Evolutionary conservation across 2,113 vertebrate species (phyloP), one percentile per base, ranked within the genome.

Genomic region (Tringa solitaria): DNA sequence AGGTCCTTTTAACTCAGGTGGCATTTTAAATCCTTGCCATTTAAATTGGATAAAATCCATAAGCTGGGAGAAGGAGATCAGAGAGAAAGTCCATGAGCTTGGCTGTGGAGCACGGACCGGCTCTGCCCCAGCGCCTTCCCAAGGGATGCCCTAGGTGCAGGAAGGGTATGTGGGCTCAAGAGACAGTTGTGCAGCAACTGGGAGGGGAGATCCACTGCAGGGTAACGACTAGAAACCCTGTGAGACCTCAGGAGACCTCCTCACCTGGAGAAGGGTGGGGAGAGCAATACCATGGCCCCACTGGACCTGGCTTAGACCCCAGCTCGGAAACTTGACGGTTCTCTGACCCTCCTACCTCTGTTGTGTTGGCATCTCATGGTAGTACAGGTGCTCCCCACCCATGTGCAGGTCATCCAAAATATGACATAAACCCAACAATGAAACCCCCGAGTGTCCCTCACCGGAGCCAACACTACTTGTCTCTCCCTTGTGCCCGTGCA

Each of bases 31-130:
- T 97, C 97, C 97, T 95, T 37, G 80, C 91, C 84, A 67, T 97
- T 98, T 98, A 97, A 98, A 98, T 97, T 95, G 97, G 97, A 97
- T 98, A 95, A 97, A 97, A 95, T 35, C 68, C 90, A 33, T 87
- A 81, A 97, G 95, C 90, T 28, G 10, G 50, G 79, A 95, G 92
- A 96, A 96, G 95, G 81, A 85, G 65, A 8, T 43, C 22, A 3
- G 2, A 35, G 73, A 46, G 60, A 46, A 61, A 43, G 53, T 45
- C 56, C 0, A 5, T 0, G 7, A 72, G 68, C 50, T 81, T 1
- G 3, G 68, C 63, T 26, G 30, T 0, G 1, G 26, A 41, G 30
- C 0, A 0, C 7, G 32, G 54, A 37, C 8, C 8, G 5, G 20
- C 51, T 60, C n/a, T 67, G 53, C 35, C 33, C 57, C 75, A 23